These are phyloP conservation scores for Melanotaenia trifasciata DNA, from an alignment of 2,797 vertebrate genomes.

Conservation along the genomic window DNA sequence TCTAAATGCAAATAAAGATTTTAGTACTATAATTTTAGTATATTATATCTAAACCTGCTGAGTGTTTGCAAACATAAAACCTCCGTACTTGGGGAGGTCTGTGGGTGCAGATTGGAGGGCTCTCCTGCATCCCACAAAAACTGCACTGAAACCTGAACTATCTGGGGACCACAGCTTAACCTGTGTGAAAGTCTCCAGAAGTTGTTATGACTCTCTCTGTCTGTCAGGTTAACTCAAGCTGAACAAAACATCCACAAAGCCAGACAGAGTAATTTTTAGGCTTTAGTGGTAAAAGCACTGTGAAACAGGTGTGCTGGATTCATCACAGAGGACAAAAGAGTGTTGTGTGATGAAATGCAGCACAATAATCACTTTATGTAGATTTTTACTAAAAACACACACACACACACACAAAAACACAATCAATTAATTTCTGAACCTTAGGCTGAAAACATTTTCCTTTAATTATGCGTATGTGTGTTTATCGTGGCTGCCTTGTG, in stretches of 20 bases:
- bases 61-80: background rate
- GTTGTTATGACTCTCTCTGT: background rate
- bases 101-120: background rate
- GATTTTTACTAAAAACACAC: background rate
- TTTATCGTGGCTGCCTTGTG: background rate
- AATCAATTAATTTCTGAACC: background rate
- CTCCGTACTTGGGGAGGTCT: background rate
- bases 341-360: background rate
- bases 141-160: background rate
- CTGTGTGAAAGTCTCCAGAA: background rate
- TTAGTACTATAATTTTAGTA: too few relatives aligned
- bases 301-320: background rate
- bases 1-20: too few relatives aligned
- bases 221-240: slow-evolving; percentile 1
- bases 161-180: background rate
- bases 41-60: background rate
- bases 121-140: background rate
- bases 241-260: background rate
- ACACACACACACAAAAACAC: background rate
- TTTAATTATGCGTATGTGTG: background rate
- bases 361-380: slow-evolving; percentile 1
- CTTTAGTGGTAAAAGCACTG: background rate
- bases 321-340: background rate
- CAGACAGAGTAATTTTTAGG: background rate
- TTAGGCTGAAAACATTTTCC: background rate